These are phyloP conservation scores for Bungarus multicinctus DNA, from an alignment of 2,113 vertebrate species.

Conservation along the genomic window DNA sequence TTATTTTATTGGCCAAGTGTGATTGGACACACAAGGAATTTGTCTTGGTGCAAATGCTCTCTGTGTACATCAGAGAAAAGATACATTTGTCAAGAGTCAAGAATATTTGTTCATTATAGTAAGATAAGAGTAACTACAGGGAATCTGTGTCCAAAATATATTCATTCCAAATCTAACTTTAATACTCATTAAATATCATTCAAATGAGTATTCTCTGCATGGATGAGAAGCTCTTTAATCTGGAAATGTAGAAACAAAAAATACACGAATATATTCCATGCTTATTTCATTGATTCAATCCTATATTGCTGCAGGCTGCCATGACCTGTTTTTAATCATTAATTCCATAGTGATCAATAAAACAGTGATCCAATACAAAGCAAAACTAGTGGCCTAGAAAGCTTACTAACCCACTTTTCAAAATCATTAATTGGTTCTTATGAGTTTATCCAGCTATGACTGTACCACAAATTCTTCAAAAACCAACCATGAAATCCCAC, in stretches of 20 bases:
- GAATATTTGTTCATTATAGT: neutral
- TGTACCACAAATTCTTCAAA: neutral
- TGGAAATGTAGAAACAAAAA: neutral
- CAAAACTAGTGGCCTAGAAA: neutral
- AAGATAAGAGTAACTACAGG: neutral
- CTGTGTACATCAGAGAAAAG: no score
- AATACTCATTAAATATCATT: neutral
- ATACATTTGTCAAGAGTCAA: no score
- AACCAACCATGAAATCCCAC: neutral
- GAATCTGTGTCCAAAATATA: neutral
- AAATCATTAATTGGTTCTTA: neutral
- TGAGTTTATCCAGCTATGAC: neutral
- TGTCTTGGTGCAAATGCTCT: no score
- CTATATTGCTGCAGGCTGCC: neutral
- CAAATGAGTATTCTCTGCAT: neutral
- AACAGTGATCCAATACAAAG: neutral
- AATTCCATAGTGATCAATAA: neutral
- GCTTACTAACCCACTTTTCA: neutral
- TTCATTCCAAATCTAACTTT: neutral
- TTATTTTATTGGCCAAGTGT: no score
- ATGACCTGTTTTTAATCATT: neutral
- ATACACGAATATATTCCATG: neutral
- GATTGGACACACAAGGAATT: no score
- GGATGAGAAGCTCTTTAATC: neutral
- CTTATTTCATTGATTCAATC: neutral